Percentiles rank a stretch among this genome's conserved stretches.
Conservation (phyloP, 2,797 vertebrate genomes). For the Echiichthys vipera region DNA sequence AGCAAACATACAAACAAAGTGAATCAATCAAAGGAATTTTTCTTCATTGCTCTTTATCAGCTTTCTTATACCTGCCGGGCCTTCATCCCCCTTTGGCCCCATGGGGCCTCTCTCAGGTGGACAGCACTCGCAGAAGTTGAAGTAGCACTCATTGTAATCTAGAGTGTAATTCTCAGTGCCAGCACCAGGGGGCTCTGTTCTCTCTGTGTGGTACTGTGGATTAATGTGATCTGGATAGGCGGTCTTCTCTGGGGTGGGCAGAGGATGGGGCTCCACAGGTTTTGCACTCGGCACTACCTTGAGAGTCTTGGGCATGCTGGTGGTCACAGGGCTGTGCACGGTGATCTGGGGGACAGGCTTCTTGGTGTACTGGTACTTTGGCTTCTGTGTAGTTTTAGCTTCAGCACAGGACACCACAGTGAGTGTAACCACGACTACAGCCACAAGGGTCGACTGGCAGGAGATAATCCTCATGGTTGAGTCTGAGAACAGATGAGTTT, state of each 20-base stretch:
- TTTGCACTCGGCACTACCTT: conserved; percentile 61
- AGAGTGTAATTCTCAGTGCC: conserved; percentile 90
- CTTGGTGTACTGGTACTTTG: conserved; percentile 91
- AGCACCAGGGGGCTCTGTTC: conserved; percentile 71
- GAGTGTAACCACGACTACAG: conserved; percentile 70
- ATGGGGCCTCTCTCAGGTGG: conserved; percentile 84
- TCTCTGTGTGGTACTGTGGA: conserved; percentile 64
- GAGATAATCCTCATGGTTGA: conserved; percentile 77
- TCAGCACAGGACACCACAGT: conserved; percentile 47
- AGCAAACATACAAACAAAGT: neutral
- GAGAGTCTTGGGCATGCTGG: conserved; percentile 62
- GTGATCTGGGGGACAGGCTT: conserved; percentile 83
- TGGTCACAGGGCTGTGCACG: conserved; percentile 66
- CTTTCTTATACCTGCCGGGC: conserved; percentile 85
- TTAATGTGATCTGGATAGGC: conserved; percentile 60
- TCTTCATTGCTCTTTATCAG: neutral
- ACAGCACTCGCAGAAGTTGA: conserved; percentile 97
- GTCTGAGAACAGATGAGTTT: conserved; percentile 63
- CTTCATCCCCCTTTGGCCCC: conserved; percentile 87
- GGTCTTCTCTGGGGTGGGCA: conserved; percentile 66
- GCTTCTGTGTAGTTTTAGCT: conserved; percentile 87
- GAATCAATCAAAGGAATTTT: neutral
- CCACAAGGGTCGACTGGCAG: conserved; percentile 60
- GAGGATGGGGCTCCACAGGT: conserved; percentile 61
- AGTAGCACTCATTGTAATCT: conserved; percentile 91